phyloP scores from a whole-genome alignment of 2,888 invertebrate genomes.

The Hyppa rectilinea region DNA sequence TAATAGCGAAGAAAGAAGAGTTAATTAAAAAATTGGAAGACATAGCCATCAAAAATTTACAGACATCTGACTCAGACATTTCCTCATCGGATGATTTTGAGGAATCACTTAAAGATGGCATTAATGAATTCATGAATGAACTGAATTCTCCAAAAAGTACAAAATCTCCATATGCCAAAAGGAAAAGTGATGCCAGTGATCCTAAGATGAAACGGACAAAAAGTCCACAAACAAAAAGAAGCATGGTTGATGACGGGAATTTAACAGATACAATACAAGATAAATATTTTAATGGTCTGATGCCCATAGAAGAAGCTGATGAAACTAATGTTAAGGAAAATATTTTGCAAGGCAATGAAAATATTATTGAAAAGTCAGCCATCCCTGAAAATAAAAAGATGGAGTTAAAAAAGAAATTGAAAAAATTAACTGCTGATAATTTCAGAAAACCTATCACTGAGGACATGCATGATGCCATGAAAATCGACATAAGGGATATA shows the following conservation, averaged over 20 bases:
- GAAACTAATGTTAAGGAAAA: not conserved
- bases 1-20: not conserved
- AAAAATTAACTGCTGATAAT: not conserved
- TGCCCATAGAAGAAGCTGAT: not conserved
- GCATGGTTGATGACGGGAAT: too few relatives aligned
- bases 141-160: slow-evolving; percentile 27
- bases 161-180: not conserved
- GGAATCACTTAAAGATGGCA: slow-evolving; percentile 15
- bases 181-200: not conserved
- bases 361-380: not conserved
- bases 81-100: not conserved
- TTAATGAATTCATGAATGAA: slow-evolving; percentile 48
- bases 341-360: not conserved
- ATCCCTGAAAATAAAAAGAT: not conserved
- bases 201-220: not conserved
- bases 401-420: not conserved
- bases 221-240: not conserved
- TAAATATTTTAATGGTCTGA: not conserved
- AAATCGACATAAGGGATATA: slow-evolving; percentile 7
- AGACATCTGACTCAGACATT: too few relatives aligned
- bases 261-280: not conserved
- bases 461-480: slow-evolving; percentile 13
- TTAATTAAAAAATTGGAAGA: slow-evolving; percentile 2
- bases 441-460: not conserved
- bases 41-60: not conserved